A percentile compares a stretch with the other conserved stretches of the same genome.
Conservation (phyloP, 2,888 invertebrate species). For the Drosophila affinis region DNA sequence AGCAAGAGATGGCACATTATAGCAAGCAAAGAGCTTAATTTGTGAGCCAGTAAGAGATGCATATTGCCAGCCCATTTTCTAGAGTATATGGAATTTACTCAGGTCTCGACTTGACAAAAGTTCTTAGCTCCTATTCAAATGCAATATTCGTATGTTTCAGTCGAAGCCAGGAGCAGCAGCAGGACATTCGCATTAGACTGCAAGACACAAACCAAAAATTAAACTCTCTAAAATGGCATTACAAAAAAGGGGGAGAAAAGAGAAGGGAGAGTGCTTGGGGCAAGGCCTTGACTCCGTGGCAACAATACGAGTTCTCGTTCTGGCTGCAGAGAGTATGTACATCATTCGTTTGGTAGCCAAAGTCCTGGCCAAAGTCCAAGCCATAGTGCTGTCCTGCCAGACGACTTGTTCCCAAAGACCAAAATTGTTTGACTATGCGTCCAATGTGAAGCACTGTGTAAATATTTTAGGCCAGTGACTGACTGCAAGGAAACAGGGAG, state of each 20-base stretch:
- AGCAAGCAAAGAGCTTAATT: no score
- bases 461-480: conserved; percentile 64
- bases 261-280: background rate
- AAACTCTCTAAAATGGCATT: conserved; percentile 51
- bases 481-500: conserved; percentile 13
- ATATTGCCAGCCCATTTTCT: background rate
- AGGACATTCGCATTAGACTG: conserved; percentile 47
- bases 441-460: conserved; percentile 70
- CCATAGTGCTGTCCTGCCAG: conserved; percentile 1
- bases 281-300: conserved; percentile 15
- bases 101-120: conserved; percentile 12
- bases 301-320: conserved; percentile 41
- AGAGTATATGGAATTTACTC: conserved; percentile 10
- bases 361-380: conserved; percentile 6
- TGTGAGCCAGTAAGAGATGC: no score
- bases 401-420: conserved; percentile 12
- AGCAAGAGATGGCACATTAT: background rate
- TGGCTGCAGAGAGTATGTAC: conserved; percentile 27
- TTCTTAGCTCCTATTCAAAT: conserved; percentile 53
- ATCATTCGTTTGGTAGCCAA: conserved; percentile 52
- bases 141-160: conserved; percentile 46
- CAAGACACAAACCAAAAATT: conserved; percentile 13
- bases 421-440: conserved; percentile 70
- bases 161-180: conserved; percentile 53
- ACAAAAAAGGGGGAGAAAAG: conserved; percentile 22